phyloP scores from a whole-genome alignment of 2,888 invertebrate genomes.

The Abrostola triplasia region DNA sequence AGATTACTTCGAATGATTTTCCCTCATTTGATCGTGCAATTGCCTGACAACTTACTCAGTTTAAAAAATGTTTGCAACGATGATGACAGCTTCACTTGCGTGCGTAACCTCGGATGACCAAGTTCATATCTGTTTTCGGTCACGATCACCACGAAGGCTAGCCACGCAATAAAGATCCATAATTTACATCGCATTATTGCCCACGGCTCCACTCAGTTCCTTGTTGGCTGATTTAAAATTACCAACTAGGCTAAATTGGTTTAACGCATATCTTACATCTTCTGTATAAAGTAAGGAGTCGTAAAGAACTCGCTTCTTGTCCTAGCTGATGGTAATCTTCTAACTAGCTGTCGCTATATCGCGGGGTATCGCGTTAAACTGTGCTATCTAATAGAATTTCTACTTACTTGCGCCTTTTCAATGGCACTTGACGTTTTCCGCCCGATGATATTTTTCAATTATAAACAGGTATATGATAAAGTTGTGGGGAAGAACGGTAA shows the following conservation, averaged over 20 bases:
- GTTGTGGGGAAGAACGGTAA: background rate
- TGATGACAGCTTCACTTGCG: constrained; percentile 35
- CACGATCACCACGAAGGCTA: constrained; percentile 72
- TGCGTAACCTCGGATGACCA: constrained; percentile 45
- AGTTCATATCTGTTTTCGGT: constrained; percentile 68
- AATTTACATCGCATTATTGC: constrained; percentile 56
- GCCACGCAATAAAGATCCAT: constrained; percentile 67
- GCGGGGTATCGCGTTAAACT: constrained; percentile 66
- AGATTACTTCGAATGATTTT: constrained; percentile 41
- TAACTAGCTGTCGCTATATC: constrained; percentile 78
- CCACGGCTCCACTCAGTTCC: constrained; percentile 46
- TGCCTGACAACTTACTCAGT: constrained; percentile 7
- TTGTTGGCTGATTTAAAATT: constrained; percentile 60
- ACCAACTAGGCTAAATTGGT: constrained; percentile 73
- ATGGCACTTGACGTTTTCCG: constrained; percentile 1
- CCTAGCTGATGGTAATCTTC: constrained; percentile 76
- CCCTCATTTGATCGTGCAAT: constrained; percentile 15
- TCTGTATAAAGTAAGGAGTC: constrained; percentile 73
- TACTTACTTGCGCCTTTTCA: constrained; percentile 34
- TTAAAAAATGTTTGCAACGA: constrained; percentile 3
- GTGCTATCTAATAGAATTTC: constrained; percentile 59
- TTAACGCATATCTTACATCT: constrained; percentile 76
- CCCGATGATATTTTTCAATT: constrained; percentile 7
- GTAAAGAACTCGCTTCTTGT: constrained; percentile 79
- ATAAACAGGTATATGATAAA: constrained; percentile 5